Evolutionary conservation across 1,140 invertebrate species (phyloP), one percentile per base, ranked within the genome.

Genomic region (Pseudomyrmex pallidus): DNA sequence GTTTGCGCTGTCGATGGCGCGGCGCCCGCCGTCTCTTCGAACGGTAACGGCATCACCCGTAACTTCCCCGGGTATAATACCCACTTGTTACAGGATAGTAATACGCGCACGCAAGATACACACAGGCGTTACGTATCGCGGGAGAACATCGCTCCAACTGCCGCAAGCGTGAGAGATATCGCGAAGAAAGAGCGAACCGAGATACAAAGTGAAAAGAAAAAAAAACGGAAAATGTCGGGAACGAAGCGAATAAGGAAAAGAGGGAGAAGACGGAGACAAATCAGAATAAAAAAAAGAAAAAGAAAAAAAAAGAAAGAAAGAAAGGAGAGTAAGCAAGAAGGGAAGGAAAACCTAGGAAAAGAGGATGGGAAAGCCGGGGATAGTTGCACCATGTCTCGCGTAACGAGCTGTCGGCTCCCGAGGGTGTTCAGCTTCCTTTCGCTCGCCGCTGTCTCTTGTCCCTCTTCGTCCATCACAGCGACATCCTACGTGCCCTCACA

Each of bases 331-430:
- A 22, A 82, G 74, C 68, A 64, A 73, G 57, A 57, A 83, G 64
- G 67, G 54, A 54, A 77, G 66, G 73, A 82, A 84, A 74, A 82
- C 35, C 17, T 66, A 56, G 77, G 54, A 66, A 82, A 85, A 67
- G 64, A 56, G 72, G 73, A 83, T 85, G 77, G 76, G 70, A 54
- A 83, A 86, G 84, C 85, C 80, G 64, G 77, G 85, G 83, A 92
- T 91, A 91, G 91, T 90, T 90, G 89, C 87, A 90, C 88, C 91
- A 92, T 91, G 92, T 93, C 90, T 93, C 90, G 85, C 91, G 91
- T 93, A 94, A 94, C 93, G 93, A 93, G 93, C 93, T 94, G 92
- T 92, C 86, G 90, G 87, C 88, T 93, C 92, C 92, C 93, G 80
- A 91, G 92, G 89, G 93, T 92, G 87, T 93, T 93, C 90, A 90